Evolutionary conservation across 1,140 invertebrate species (phyloP).

Genomic region (Pseudomyrmex sp.): DNA sequence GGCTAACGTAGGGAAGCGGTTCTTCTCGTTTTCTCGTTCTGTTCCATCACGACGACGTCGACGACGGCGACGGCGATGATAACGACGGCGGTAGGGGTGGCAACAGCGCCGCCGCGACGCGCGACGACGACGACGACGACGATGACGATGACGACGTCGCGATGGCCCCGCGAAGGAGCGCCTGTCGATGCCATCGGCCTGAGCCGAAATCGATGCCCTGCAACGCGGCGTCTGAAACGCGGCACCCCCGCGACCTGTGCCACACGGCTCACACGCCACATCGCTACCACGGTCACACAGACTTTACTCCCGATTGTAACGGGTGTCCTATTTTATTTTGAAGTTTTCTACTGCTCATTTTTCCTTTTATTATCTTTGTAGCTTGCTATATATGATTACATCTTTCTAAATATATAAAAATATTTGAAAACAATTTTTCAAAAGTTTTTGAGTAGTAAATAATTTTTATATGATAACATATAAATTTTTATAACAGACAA

Average conservation of each 20-base stretch:
- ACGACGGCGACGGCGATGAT: background rate
- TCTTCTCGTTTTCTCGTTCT: slow-evolving; percentile 21
- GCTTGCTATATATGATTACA: background rate
- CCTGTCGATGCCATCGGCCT: slow-evolving; percentile 74
- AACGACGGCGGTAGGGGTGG: background rate
- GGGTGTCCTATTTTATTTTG: slow-evolving; percentile 50
- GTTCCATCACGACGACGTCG: slow-evolving; percentile 10
- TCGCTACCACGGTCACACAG: slow-evolving; percentile 66
- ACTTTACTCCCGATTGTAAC: slow-evolving; percentile 51
- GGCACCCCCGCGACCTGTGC: slow-evolving; percentile 75
- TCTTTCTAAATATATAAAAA: too few species aligned
- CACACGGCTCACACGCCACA: slow-evolving; percentile 37
- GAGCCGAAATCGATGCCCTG: slow-evolving; percentile 74
- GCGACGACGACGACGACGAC: background rate
- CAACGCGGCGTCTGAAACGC: slow-evolving; percentile 73
- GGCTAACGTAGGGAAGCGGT: slow-evolving; percentile 18
- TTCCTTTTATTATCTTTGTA: slow-evolving; percentile 25
- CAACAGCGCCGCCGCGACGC: background rate
- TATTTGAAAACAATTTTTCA: too few species aligned
- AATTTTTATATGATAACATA: too few species aligned
- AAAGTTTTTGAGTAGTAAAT: too few species aligned
- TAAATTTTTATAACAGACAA: too few species aligned
- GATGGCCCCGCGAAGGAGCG: slow-evolving; percentile 62
- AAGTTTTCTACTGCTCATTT: background rate
- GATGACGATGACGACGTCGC: slow-evolving; percentile 51